phyloP scores from a whole-genome alignment of 2,797 vertebrate species.

The Chrysocyon brachyurus region DNA sequence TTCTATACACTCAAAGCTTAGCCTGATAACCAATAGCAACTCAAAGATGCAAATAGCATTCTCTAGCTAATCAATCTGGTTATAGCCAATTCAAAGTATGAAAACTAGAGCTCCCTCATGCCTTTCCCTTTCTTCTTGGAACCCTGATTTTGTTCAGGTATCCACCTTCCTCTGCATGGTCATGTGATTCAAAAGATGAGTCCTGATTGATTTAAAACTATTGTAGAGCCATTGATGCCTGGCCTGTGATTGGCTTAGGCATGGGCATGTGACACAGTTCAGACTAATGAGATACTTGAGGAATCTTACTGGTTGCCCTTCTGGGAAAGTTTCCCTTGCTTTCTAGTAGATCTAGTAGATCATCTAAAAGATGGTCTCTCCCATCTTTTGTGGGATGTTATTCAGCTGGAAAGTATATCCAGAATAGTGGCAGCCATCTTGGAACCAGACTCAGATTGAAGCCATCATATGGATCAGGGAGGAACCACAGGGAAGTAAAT shows the following conservation, averaged over 20 bases:
- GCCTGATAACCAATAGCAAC: background rate
- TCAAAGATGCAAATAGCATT: background rate
- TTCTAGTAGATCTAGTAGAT: background rate
- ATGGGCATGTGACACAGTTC: background rate
- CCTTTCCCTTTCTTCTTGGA: background rate
- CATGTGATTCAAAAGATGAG: background rate
- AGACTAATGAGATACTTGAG: background rate
- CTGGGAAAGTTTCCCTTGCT: background rate
- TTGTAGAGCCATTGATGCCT: background rate
- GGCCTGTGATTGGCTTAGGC: background rate
- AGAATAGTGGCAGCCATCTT: background rate
- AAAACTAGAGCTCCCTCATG: background rate
- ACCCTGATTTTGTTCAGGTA: background rate
- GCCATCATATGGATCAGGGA: background rate
- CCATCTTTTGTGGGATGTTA: background rate
- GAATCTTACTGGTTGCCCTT: background rate
- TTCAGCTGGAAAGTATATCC: background rate
- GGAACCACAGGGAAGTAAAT: background rate
- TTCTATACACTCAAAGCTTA: background rate
- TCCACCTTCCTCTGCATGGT: background rate
- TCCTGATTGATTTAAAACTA: background rate
- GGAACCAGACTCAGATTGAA: background rate
- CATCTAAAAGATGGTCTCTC: background rate
- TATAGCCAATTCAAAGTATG: background rate
- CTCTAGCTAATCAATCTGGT: background rate